Conservation (phyloP, 2,113 vertebrate species). For the Xerus inauris region DNA sequence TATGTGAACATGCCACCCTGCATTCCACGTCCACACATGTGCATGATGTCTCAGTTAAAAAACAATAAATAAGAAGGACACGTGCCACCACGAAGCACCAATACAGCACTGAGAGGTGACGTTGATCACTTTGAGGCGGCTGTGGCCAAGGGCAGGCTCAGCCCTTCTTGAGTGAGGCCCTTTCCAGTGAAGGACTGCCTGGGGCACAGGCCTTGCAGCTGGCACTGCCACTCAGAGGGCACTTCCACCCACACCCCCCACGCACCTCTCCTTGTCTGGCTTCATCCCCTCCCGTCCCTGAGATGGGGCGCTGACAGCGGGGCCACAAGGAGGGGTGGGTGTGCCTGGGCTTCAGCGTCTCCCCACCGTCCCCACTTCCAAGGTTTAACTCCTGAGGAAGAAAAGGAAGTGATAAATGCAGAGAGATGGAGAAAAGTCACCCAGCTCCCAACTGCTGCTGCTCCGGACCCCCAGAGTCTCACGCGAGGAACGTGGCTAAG, state of each 20-base stretch:
- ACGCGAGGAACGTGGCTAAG: rapidly evolving
- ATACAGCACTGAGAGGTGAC: too few species aligned
- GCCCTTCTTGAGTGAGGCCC: rapidly evolving
- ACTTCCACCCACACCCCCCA: rapidly evolving
- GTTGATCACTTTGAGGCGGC: rapidly evolving
- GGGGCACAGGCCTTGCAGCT: rapidly evolving
- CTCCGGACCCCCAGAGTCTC: not conserved
- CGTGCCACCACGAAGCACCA: too few species aligned
- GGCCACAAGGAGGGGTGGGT: not conserved
- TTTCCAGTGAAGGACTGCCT: rapidly evolving
- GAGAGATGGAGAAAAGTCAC: not conserved
- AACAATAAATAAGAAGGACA: too few species aligned
- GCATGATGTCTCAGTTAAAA: too few species aligned
- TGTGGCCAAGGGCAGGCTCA: rapidly evolving
- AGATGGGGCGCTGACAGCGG: rapidly evolving
- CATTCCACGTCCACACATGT: too few species aligned
- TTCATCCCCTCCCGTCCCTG: rapidly evolving
- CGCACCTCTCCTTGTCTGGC: not conserved
- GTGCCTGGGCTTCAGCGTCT: rapidly evolving
- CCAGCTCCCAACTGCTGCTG: not conserved
- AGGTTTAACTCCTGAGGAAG: not conserved
- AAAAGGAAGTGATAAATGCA: not conserved
- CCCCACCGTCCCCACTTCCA: not conserved
- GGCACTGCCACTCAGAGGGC: rapidly evolving
- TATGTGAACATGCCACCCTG: too few species aligned